Percentiles rank a stretch among this genome's conserved stretches.
These are phyloP conservation scores for Polydrusus tereticollis DNA, from an alignment of 2,888 invertebrate species.

Conservation along the genomic window DNA sequence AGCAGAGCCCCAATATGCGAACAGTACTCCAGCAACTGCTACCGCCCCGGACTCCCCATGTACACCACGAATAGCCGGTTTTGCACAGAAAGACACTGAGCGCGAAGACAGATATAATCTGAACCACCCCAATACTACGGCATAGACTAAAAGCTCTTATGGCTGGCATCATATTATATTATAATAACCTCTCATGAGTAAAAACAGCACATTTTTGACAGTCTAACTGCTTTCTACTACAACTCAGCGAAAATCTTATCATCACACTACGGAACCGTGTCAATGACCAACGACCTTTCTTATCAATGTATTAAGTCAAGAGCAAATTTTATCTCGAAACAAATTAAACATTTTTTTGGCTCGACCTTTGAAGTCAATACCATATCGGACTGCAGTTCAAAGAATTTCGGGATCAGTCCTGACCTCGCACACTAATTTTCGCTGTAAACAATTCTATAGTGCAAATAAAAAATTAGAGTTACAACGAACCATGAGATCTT, in stretches of 20 bases:
- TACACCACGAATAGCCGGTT: too few relatives aligned
- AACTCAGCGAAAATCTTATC: neutral
- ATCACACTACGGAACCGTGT: neutral
- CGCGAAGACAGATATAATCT: too few relatives aligned
- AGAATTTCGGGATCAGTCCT: constrained; percentile 1
- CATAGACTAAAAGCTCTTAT: too few relatives aligned
- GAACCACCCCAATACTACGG: too few relatives aligned
- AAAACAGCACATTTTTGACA: neutral
- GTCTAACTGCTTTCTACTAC: neutral
- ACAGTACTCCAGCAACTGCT: too few relatives aligned
- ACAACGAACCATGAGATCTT: neutral
- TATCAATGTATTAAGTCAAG: neutral
- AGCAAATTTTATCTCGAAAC: neutral
- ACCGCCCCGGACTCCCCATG: too few relatives aligned
- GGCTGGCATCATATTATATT: too few relatives aligned
- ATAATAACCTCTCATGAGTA: too few relatives aligned
- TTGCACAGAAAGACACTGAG: too few relatives aligned
- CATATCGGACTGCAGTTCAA: neutral
- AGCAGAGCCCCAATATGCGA: too few relatives aligned
- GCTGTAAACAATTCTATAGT: neutral
- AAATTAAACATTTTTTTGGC: neutral
- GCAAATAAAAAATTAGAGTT: constrained; percentile 2
- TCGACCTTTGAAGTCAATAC: constrained; percentile 1
- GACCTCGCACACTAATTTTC: neutral
- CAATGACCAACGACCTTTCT: neutral